Base-by-base conservation (phyloP, 2,797 vertebrate species). In the Varecia variegata region DNA sequence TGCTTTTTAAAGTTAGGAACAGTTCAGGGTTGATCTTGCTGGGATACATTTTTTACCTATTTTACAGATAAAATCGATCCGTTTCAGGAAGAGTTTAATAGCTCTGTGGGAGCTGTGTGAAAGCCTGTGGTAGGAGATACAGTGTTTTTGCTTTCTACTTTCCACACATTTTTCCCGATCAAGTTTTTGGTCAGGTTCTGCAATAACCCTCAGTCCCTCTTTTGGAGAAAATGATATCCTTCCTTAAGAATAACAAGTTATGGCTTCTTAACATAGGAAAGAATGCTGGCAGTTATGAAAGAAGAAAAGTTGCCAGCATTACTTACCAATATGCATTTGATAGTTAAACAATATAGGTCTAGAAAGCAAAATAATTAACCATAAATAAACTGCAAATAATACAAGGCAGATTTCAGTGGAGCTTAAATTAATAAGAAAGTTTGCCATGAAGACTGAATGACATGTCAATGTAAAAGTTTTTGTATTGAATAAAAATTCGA, bases 41-140 rank as follows among this genome's bases (percentile, higher is more conserved):
- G 70, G 67, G 56, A 71, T 68, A 65, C 15, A 67, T 77, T 94
- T 94, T 92, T 88, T 82, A 95, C 76, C 82, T 92, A 68, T 79
- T 92, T 95, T 90, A 67, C n/a, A 74, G 95, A 97, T 85, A 73
- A 95, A 54, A 94, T 81, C 5, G 40, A 88, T 90, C 60, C 1
- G 38, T 88, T 90, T 88, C 77, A 86, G 50, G 71, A 94, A 15
- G 45, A 80, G 56, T 88, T 93, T 65, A 32, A 84, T 73, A 88
- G 45, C 65, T 88, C 92, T 23, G 38, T 62, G 60, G 77, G 45
- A 79, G 38, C 38, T 43, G 40, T 30, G 23, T 18, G 38, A 86
- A 77, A 71, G 56, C 21, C 38, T 45, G 15, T 6, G 27, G 20
- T 23, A 10, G 7, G 25, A 83, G 30, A 80, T 0, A 0, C n/a